Evolutionary conservation across 2,797 vertebrate genomes (phyloP).

Genomic region (Orientallactaga sibirica): DNA sequence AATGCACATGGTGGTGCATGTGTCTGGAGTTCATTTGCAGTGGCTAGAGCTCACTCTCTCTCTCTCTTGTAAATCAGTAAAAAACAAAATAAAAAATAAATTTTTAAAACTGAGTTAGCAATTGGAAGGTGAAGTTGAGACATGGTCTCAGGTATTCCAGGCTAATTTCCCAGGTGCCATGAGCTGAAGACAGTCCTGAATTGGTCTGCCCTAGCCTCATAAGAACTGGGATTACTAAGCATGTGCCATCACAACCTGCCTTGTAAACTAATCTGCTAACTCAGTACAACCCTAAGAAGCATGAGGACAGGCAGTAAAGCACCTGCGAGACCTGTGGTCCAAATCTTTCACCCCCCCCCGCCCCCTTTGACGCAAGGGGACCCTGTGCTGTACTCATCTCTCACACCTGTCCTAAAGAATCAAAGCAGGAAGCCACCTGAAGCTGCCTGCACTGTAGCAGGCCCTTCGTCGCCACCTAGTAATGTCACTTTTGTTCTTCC

Average conservation of each 20-base stretch:
- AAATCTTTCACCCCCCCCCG: too few species aligned
- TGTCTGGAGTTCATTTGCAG: too few species aligned
- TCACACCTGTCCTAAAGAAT: background rate
- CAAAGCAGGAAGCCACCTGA: background rate
- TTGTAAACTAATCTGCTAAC: too few species aligned
- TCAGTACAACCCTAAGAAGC: background rate
- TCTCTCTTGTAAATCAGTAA: too few species aligned
- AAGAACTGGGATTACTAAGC: too few species aligned
- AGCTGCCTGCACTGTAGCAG: background rate
- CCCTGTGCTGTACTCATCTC: background rate
- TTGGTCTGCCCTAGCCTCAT: background rate
- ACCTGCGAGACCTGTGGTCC: accelerated
- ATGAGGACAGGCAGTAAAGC: background rate
- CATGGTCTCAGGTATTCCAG: background rate
- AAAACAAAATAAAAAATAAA: too few species aligned
- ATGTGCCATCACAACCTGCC: background rate
- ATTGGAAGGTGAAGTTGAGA: background rate
- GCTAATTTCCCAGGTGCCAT: background rate
- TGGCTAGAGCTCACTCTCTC: too few species aligned
- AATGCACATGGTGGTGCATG: too few species aligned
- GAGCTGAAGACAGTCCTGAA: too few species aligned
- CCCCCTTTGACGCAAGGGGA: background rate
- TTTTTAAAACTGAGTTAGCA: too few species aligned
- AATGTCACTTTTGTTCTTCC: too few species aligned
- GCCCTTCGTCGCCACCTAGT: accelerated